Base-by-base conservation (phyloP, 2,797 vertebrate genomes). In the Periophthalmus magnuspinnatus region DNA sequence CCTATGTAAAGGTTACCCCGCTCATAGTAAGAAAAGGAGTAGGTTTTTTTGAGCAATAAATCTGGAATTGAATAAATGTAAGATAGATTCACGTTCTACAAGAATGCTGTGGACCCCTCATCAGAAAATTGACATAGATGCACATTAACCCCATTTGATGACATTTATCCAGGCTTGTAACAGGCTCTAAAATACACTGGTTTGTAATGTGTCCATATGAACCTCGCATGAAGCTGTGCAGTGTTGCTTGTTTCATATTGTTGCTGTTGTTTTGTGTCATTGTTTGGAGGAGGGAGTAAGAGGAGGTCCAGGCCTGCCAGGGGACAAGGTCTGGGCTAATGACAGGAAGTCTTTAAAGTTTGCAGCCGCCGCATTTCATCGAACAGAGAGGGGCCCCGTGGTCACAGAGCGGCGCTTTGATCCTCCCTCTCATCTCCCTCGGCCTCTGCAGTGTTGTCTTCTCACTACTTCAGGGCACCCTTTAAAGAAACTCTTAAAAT, bases 341-440 rank as follows among this genome's bases (percentile, higher is more conserved):
- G 96, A 96, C 95, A 96, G 96, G 96, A 98, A 97, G 96, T 97
- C 96, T 98, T 98, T 98, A 97, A 98, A 97, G 96, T 96, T 95
- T 94, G 94, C 93, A 89, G 84, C 82, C 74, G 85, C 93, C 83
- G 91, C 94, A 96, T 97, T 97, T 97, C 95, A 97, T 97, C 94
- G 96, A 93, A 81, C 95, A 93, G 94, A 87, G 94, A 94, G 93
- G 95, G 81, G 95, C 95, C 93, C 92, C 82, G 36, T 93, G 95
- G 95, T 94, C 94, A 93, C 92, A 93, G 94, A 94, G 93, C 91
- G 91, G 72, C 32, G 88, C 95, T 98, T 98, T 98, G 96, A 98
- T 98, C 96, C 95, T 92, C 80, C 75, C 67, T 66, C 75, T 77
- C 69, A 33, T 71, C 66, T 74, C 61, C 77, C 65, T 71, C 69